These are phyloP conservation scores for Fissipunctia ypsillon DNA, from an alignment of 2,888 invertebrate species.

Conservation along the genomic window DNA sequence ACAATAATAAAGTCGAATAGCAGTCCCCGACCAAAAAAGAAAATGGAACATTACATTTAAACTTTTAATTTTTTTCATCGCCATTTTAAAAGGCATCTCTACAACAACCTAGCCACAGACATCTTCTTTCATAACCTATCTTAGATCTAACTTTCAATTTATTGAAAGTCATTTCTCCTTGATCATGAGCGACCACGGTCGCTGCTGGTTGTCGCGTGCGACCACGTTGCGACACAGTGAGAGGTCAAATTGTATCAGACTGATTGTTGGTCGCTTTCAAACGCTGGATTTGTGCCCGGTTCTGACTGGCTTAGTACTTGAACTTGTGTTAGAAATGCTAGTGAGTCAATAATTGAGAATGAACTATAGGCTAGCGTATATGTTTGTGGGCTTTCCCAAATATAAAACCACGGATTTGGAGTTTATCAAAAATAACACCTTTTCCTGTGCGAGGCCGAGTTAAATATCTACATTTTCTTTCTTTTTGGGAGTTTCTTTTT, in stretches of 20 bases:
- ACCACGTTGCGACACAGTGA: conserved; percentile 54
- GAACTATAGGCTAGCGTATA: background rate
- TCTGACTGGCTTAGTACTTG: conserved; percentile 20
- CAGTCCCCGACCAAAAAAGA: background rate
- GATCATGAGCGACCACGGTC: conserved; percentile 55
- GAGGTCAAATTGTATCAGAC: conserved; percentile 55
- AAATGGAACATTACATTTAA: background rate
- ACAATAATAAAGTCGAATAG: background rate
- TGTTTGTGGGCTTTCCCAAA: background rate
- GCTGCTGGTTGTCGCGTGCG: conserved; percentile 28
- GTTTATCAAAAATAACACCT: background rate
- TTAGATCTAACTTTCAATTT: conserved; percentile 54
- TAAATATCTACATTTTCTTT: no score
- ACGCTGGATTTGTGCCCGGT: conserved; percentile 4
- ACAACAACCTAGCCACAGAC: background rate
- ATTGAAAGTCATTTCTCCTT: conserved; percentile 66
- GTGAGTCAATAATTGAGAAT: background rate
- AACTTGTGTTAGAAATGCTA: background rate
- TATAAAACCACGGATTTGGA: no score
- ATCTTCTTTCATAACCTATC: conserved; percentile 29
- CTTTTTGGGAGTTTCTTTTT: background rate
- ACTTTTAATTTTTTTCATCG: background rate
- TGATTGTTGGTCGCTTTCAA: conserved; percentile 48
- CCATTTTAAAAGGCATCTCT: background rate
- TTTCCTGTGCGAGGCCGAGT: no score